Evolutionary conservation across 2,797 vertebrate species (phyloP).

Genomic region (Poecile montanus): DNA sequence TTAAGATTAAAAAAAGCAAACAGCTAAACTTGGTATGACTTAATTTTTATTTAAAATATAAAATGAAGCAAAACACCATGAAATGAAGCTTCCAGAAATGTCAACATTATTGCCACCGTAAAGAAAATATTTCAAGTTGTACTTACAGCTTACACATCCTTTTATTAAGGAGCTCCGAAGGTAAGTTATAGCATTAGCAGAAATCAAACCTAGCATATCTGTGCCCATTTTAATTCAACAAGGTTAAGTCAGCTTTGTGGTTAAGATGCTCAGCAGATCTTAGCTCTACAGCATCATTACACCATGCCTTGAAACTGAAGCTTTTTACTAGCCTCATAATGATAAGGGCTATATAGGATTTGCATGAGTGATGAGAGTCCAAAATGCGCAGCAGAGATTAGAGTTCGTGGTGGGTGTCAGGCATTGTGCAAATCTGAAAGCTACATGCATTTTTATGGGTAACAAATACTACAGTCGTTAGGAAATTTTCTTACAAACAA

Average conservation of each 20-base stretch:
- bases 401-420: not conserved
- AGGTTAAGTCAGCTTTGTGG: not conserved
- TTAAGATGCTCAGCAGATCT: not conserved
- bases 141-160: not conserved
- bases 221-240: not conserved
- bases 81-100: not conserved
- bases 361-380: not conserved
- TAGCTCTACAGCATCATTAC: not conserved
- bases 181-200: not conserved
- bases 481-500: constrained; percentile 3
- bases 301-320: not conserved
- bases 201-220: not conserved
- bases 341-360: not conserved
- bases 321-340: not conserved
- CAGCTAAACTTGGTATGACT: not conserved
- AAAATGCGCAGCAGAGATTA: not conserved
- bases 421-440: not conserved
- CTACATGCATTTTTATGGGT: not conserved
- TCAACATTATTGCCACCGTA: not conserved
- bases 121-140: not conserved
- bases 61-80: not conserved
- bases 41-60: not conserved
- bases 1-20: not conserved
- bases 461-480: not conserved
- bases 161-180: not conserved